Base-by-base conservation (phyloP, 2,113 vertebrate species). In the Acinonyx jubatus region DNA sequence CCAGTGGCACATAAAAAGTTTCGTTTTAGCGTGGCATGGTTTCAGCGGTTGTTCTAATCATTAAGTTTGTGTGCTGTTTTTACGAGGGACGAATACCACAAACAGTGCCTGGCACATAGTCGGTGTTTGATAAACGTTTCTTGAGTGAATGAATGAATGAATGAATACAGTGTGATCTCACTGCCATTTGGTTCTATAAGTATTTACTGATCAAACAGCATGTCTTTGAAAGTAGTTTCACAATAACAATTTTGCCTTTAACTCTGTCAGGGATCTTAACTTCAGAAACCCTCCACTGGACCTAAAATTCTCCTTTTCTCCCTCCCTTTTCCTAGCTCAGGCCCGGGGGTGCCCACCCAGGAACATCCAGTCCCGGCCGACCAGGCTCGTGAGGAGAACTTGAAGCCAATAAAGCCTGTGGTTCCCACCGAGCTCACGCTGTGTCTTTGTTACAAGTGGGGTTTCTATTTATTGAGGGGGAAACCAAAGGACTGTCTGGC, bases 341-440 rank as follows among this genome's bases (percentile, higher is more conserved):
- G 89, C 89, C 98, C 9, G 85, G 97, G 55, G 98, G 97, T 9
- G 95, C 91, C 94, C 98, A 98, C 83, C 97, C 98, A 33, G 98
- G 98, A 81, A 81, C 98, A 57, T 89, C 97, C 90, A 95, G 79
- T 79, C 97, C 98, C 96, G 98, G 98, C 98, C 97, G 95, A 98
- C 98, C 88, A 81, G 98, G 97, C 97, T 99, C 98, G 89, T 99
- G 98, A 99, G 95, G 91, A 98, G n/a, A 87, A 57, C 57, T 36
- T 74, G 21, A 94, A 71, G 74, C 68, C 91, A 98, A 95, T 98
- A 98, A 97, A 98, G 90, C 81, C 81, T 45, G 33, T 63, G 83
- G 31, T n/a, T 55, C 89, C 93, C 33, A 27, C 69, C 1, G 7
- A 69, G 89, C 91, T 13, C 19, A 45, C 33, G 4, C 41, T 68